phyloP scores from a whole-genome alignment of 2,797 vertebrate species.

The Schizopygopsis malacanthus region DNA sequence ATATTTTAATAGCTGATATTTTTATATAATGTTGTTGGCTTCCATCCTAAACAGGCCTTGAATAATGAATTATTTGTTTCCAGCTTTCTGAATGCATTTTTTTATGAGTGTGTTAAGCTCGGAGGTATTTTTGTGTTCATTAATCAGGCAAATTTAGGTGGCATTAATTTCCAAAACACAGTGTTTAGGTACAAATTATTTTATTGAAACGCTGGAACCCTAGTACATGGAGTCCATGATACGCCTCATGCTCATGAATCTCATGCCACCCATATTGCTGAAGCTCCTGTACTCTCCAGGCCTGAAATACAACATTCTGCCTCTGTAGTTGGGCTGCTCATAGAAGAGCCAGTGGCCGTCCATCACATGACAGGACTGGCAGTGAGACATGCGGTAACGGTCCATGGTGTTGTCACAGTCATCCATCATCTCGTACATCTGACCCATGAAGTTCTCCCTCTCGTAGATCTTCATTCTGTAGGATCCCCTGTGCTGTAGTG shows the following conservation, averaged over 20 bases:
- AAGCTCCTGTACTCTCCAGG: too few species aligned
- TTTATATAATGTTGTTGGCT: not conserved
- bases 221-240: slow-evolving; percentile 25
- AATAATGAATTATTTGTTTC: not conserved
- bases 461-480: too few species aligned
- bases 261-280: slow-evolving; percentile 53
- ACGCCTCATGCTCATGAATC: slow-evolving; percentile 55
- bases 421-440: too few species aligned
- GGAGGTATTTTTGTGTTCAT: not conserved
- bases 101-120: not conserved
- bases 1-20: not conserved
- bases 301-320: too few species aligned
- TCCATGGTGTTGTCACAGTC: too few species aligned
- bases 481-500: slow-evolving; percentile 51
- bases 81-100: not conserved
- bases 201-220: slow-evolving; percentile 12
- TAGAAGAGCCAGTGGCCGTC: too few species aligned
- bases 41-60: not conserved
- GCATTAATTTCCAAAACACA: not conserved
- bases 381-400: too few species aligned
- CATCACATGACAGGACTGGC: too few species aligned
- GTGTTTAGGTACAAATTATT: slow-evolving; percentile 6
- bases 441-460: too few species aligned
- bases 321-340: too few species aligned
- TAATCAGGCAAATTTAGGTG: not conserved